Percentiles rank a stretch among this genome's conserved stretches.
Evolutionary conservation across 2,113 vertebrate genomes (phyloP).

Genomic region (Neolamprologus modestus): DNA sequence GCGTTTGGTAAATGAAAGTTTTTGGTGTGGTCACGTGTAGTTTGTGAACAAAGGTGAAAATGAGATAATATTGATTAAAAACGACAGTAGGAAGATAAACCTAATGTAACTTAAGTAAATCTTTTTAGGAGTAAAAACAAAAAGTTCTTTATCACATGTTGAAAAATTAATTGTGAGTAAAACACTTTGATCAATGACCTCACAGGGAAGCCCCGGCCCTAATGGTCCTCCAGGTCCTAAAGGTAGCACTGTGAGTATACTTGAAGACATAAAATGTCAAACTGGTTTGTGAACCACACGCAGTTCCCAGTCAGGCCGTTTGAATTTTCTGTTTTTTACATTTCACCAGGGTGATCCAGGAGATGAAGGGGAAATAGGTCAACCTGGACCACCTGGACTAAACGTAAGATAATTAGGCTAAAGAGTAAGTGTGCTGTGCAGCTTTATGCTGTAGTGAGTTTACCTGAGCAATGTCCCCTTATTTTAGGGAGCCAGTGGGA

Average conservation of each 20-base stretch:
- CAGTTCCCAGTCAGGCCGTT: rapidly evolving
- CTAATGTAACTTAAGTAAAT: rapidly evolving
- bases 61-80: neutral
- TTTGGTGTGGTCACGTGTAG: neutral
- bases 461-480: neutral
- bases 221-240: constrained; percentile 59
- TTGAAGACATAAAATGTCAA: neutral
- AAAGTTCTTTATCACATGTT: neutral
- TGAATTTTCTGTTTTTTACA: neutral
- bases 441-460: neutral
- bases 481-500: constrained; percentile 66
- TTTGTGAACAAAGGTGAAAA: neutral
- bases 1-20: neutral
- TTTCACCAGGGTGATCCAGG: constrained; percentile 56
- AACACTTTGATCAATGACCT: neutral
- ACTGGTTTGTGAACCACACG: neutral
- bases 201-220: constrained; percentile 64
- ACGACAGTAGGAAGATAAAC: rapidly evolving
- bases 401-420: constrained; percentile 45
- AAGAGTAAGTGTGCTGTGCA: neutral
- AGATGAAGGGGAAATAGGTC: constrained; percentile 64
- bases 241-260: constrained; percentile 63
- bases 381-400: constrained; percentile 60
- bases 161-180: neutral
- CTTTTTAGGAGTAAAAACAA: neutral